Base-by-base conservation (phyloP, 1,140 invertebrate species). In the Neoseiulus cucumeris region DNA sequence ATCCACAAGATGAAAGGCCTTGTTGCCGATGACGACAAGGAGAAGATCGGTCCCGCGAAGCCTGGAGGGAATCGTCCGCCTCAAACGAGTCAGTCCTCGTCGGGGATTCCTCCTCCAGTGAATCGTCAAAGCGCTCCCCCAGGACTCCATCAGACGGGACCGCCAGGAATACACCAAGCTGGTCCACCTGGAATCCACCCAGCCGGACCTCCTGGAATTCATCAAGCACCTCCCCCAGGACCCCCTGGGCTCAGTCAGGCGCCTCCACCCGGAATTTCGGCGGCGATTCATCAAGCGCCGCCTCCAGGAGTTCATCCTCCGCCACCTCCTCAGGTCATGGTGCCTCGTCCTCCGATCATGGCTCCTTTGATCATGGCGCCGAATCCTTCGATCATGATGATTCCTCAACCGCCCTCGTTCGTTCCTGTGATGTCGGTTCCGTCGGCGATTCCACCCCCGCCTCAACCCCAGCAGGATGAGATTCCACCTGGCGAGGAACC, bases 1-100 rank as follows among this genome's bases (percentile, higher is more conserved):
- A 96, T 96, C 72, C 91, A 96, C 74, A 94, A 81, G 72, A 83
- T 90, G 0, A 93, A 96, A 76, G 91, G 91, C 9, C 78, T 95
- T 5, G 75, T 96, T 1, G 88, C 88, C 0, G 90, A 95, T 74
- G 90, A 93, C 73, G 89, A 93, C 71, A 93, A 93, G 71, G 91
- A 95, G 65, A 77, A 75, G 68, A 80, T 80, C 68, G 79, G 79
- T 7, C 79, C 79, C 44, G 66, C 68, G 25, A 71, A 59, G 69
- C 76, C 55, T 69, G 73, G 64, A 42, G 33, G 68, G 89, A 88
- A 72, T 69, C 4, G 33, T n/a, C 87, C 87, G 6, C 85, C 86
- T 0, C 87, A 87, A 74, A 64, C 65, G 28, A 45, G 87, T 84
- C 20, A 65, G 64, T 33, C 69, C 17, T 2, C 65, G n/a, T 7